Evolutionary conservation across 2,888 invertebrate species (phyloP), one percentile per base, ranked within the genome.

Genomic region (Archips crataeganus): DNA sequence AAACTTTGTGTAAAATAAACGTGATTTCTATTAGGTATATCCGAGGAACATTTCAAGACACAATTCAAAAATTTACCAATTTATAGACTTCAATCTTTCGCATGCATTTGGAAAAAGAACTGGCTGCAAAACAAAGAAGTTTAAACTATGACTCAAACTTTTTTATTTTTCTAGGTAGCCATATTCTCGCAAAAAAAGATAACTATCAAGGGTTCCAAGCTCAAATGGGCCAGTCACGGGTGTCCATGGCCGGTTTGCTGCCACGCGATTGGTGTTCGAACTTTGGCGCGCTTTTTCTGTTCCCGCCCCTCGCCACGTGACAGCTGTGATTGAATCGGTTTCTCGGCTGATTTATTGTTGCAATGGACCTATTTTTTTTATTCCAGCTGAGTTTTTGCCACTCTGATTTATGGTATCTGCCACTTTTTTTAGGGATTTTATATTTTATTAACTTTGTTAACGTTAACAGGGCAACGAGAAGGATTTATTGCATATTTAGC

Each of bases 251-350:
- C 78, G 78, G 81, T 78, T 79, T 79, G 85, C 83, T 79, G 82
- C 84, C 78, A 82, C 87, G 91, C 92, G 77, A 93, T 94, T 94
- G 94, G 94, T 87, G 90, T 91, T 91, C 83, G 82, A 89, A 89
- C 85, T 90, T 93, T 93, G 87, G 89, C 93, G 93, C 93, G 92
- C 89, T 91, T 93, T 92, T 91, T 90, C 84, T 79, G 92, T 89
- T 81, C 88, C 92, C 94, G 93, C 94, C 93, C 94, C 89, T 85
- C 83, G 80, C 77, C 80, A 60, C 87, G 86, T 91, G 91, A 91
- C 94, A 93, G 93, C 90, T 91, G 90, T 91, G 92, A 93, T 91
- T 92, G 91, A 93, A 92, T 90, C 88, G 88, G 83, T 83, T 84
- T 79, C 84, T 83, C 84, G 85, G 78, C 79, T 87, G 93, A 94